Base-by-base conservation (phyloP, 2,113 vertebrate genomes). In the Dipodomys merriami region DNA sequence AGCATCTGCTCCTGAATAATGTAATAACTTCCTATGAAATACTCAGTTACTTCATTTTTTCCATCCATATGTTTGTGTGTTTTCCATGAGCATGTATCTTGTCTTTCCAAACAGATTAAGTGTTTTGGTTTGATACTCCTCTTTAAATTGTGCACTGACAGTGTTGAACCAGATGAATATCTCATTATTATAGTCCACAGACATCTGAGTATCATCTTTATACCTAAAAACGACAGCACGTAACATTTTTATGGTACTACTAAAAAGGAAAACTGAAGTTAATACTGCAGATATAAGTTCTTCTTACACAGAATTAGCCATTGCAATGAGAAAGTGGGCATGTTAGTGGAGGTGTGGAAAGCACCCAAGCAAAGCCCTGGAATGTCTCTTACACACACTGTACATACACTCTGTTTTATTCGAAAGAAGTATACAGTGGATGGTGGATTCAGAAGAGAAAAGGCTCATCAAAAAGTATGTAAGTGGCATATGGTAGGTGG, bases 141-240 rank as follows among this genome's bases (percentile, higher is more conserved):
- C 86, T 83, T 83, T 18, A 80, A 71, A 65, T 5, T 72, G 39
- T 76, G 27, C n/a, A 2, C 39, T 46, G 49, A 82, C 3, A 46
- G 33, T 83, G 23, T 57, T 93, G 29, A n/a, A n/a, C n/a, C 65
- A 85, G 1, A 74, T 49, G 33, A 83, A 65, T 11, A 35, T 46
- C 64, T 77, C 25, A 83, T 15, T 74, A n/a, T 72, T 72, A 74
- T 10, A 62, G 5, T 65, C 72, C 78, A 69, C 68, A 73, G 90
- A 94, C 25, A 90, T 68, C 33, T 73, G 22, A 76, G 11, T 69
- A 79, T 62, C 57, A 72, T 64, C 71, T 64, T 82, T 33, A 60
- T 65, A 89, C 13, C 46, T 86, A 90, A 86, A 94, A 83, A 88
- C 77, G 25, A 69, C 23, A 6, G 88, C 86, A 35, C 67, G 93